Evolutionary conservation across 2,888 invertebrate genomes (phyloP), one percentile per base, ranked within the genome.

Genomic region (Orthosia incerta): DNA sequence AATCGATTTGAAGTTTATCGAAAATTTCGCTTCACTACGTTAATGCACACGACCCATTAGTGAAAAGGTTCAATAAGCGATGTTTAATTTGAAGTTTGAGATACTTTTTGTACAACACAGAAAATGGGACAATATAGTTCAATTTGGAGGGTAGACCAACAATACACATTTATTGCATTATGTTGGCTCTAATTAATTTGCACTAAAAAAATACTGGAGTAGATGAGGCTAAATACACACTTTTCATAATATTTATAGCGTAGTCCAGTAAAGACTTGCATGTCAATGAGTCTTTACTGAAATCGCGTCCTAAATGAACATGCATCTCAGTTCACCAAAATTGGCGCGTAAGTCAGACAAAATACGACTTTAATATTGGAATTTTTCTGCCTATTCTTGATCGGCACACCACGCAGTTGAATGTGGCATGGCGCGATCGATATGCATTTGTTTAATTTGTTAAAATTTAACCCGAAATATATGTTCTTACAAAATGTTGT

Each of bases 221-320:
- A 48, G 39, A 2, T 59, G 51, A 63, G 72, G 76, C 48, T 71
- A 46, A 20, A n/a, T 13, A 61, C 50, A 65, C 50, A 55, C 16
- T 68, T 46, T 20, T 13, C 15, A 71, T 31, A 26, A 16, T 48
- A 26, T 26, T 0, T 26, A 45, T 56, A 51, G 4, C 23, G 20
- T 13, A 51, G 39, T 64, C 31, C 11, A 4, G 48, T 67, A 80
- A 1, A 75, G 46, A 63, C 26, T 13, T 64, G 59, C 67, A 63
- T 26, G 81, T 18, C 11, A 39, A 65, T 39, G 31, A 18, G 18
- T 63, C 20, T 59, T 48, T 53, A 59, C 23, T 20, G 18, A n/a
- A 20, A 1, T 48, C 13, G 23, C 15, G 18, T 16, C 68, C 0
- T 4, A 20, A 50, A 46, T 15, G 20, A 73, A 64, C 45, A 64